Evolutionary conservation across 2,113 vertebrate genomes (phyloP).

Genomic region (Varanus komodoensis): DNA sequence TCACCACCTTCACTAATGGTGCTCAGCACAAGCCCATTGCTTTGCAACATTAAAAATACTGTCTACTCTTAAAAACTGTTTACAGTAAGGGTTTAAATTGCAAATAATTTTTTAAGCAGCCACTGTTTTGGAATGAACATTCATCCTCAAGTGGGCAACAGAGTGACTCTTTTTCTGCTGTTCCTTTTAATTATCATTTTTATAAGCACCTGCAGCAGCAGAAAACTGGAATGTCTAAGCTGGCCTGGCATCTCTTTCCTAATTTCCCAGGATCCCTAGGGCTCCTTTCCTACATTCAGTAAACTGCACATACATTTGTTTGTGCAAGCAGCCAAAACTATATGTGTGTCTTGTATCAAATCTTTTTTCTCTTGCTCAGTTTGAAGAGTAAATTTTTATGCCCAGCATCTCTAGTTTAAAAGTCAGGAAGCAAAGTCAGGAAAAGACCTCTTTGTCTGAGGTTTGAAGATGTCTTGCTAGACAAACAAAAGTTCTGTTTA

Average conservation of each 20-base stretch:
- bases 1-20: too few species aligned
- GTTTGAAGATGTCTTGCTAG: background rate
- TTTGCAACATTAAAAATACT: too few species aligned
- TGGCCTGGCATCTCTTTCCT: background rate
- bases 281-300: background rate
- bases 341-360: background rate
- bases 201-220: background rate
- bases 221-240: slow-evolving; percentile 1
- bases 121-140: background rate
- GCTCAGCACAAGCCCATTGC: too few species aligned
- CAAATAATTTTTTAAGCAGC: background rate
- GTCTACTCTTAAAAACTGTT: background rate
- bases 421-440: background rate
- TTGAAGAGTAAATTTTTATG: background rate
- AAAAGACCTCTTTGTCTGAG: background rate
- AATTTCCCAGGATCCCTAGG: background rate
- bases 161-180: background rate
- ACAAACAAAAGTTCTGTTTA: background rate
- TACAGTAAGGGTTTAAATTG: background rate
- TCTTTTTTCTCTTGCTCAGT: background rate
- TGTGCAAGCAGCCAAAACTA: background rate
- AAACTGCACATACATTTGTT: background rate
- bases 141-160: background rate
- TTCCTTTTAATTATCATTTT: background rate
- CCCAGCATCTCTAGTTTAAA: background rate